Base-by-base conservation (phyloP, 2,888 invertebrate species). In the Pherbina coryleti region DNA sequence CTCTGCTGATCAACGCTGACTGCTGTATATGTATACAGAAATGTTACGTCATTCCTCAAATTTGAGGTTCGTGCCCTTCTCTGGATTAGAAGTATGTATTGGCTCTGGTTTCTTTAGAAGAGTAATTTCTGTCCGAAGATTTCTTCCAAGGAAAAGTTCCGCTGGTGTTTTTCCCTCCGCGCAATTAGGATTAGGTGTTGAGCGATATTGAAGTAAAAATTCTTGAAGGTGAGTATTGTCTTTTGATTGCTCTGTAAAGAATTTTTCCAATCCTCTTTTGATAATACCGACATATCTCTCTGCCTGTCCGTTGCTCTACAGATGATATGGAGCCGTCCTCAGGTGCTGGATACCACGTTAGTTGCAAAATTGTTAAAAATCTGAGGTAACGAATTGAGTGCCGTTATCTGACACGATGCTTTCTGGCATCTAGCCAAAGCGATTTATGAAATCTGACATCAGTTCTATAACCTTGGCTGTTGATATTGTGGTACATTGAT, bases 101-200 rank as follows among this genome's bases (percentile, higher is more conserved):
- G 64, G 44, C 44, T 37, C 19, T 72, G 70, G 51, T 25, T 70
- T 55, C 71, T 75, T 66, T 14, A 79, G 53, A 25, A 77, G 49
- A 66, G 75, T 72, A 3, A 75, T 75, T 77, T 79, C 79, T 37
- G 79, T 77, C 8, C 79, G 77, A 19, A 74, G 17, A 49, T 79
- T 79, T 51, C 76, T 60, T 37, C 70, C 77, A 19, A 79, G 51
- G 28, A 79, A 78, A 60, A 76, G 37, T 77, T 79, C 75, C 8
- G 75, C 72, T 17, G 70, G 72, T 7, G 62, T 60, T 64, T 77
- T 79, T 22, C 79, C 75, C 66, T 79, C 74, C 67, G 4, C 72
- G 28, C 77, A 76, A 31, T 79, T 76, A 62, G 73, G 69, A 44
- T 79, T 79, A 22, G 77, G 76, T 28, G 79, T 79, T 55, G 75